These are phyloP conservation scores for Tenualosa thibaudeaui DNA, from an alignment of 2,797 vertebrate species.

Conservation along the genomic window DNA sequence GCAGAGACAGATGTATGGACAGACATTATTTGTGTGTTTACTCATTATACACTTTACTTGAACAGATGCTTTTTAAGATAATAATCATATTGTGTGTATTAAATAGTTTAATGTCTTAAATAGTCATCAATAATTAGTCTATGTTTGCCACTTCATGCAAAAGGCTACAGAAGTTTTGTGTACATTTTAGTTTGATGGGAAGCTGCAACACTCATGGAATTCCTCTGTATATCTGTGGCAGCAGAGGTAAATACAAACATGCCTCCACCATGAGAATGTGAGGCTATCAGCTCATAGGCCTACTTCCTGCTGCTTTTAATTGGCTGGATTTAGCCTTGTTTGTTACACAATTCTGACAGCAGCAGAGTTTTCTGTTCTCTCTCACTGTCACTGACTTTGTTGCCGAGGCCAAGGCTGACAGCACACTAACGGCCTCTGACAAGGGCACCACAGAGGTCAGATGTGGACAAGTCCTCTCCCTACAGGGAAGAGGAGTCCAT, in stretches of 20 bases:
- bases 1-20: too few species aligned
- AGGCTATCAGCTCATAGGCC: neutral
- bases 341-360: constrained; percentile 32
- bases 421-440: constrained; percentile 35
- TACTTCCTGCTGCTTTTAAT: neutral
- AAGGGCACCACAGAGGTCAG: constrained; percentile 32
- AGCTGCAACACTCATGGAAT: too few species aligned
- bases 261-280: neutral
- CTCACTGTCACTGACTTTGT: constrained; percentile 35
- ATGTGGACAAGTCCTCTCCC: constrained; percentile 5
- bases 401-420: constrained; percentile 34
- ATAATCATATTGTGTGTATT: too few species aligned
- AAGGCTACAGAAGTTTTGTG: too few species aligned
- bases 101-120: too few species aligned
- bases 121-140: too few species aligned
- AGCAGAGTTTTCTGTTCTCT: neutral
- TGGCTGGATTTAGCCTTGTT: constrained; percentile 36
- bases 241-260: neutral
- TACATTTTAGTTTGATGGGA: too few species aligned
- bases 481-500: constrained; percentile 20
- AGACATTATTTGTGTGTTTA: too few species aligned
- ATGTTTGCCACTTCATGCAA: too few species aligned
- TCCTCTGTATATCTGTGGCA: too few species aligned
- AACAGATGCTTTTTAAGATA: too few species aligned
- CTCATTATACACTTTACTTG: too few species aligned